Evolutionary conservation across 2,113 vertebrate species (phyloP).

Genomic region (Vanacampus margaritifer): DNA sequence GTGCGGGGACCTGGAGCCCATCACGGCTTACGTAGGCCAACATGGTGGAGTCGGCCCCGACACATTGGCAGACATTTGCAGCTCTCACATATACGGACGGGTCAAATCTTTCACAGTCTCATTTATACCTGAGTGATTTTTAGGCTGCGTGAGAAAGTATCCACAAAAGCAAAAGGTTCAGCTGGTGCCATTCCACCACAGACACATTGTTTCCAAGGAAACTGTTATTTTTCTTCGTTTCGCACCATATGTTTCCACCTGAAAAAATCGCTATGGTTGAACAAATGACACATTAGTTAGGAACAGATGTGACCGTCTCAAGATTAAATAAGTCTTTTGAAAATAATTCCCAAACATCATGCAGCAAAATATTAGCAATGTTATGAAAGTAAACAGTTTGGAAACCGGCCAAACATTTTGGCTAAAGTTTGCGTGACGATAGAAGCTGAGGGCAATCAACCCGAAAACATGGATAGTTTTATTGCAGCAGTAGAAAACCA

Average conservation of each 20-base stretch:
- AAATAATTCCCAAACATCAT: too few relatives aligned
- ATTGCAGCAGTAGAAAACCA: too few relatives aligned
- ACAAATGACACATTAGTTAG: neutral
- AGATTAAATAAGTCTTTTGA: neutral
- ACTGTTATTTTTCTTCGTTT: neutral
- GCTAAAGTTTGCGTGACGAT: too few relatives aligned
- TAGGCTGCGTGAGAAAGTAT: neutral
- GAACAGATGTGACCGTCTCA: neutral
- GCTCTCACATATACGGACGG: neutral
- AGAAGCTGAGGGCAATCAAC: too few relatives aligned
- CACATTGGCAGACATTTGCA: neutral
- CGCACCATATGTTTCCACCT: neutral
- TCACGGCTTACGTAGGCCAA: neutral
- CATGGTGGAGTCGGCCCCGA: neutral
- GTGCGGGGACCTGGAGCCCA: neutral
- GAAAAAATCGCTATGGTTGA: neutral
- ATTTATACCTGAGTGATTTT: neutral
- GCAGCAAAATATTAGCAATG: neutral
- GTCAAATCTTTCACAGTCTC: neutral
- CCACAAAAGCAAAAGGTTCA: neutral
- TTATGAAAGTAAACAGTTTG: too few relatives aligned
- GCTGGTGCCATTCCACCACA: too few relatives aligned
- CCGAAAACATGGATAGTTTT: too few relatives aligned
- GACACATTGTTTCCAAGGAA: conserved; percentile 1
- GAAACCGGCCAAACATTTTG: too few relatives aligned